Percentiles rank a stretch among this genome's conserved stretches.
Evolutionary conservation across 2,113 vertebrate species (phyloP).

Genomic region (Butastur rufipennis): DNA sequence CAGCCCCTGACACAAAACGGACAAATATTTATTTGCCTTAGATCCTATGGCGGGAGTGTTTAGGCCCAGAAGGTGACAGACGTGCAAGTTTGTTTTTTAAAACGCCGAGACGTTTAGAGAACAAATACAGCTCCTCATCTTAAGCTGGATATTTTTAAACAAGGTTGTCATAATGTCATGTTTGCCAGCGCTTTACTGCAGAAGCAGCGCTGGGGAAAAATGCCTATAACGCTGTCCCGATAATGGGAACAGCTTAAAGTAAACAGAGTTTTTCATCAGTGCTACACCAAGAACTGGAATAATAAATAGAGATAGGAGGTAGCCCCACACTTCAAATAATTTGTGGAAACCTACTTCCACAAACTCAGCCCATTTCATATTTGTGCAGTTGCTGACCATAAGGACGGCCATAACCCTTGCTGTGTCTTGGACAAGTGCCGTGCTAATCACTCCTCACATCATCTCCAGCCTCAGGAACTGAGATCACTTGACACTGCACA

Average conservation of each 20-base stretch:
- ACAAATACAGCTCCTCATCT: slow-evolving; percentile 20
- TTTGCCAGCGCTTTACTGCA: not conserved
- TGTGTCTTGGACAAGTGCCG: slow-evolving; percentile 68
- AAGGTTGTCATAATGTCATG: slow-evolving; percentile 12
- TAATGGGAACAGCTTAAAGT: slow-evolving; percentile 55
- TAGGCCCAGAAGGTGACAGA: slow-evolving; percentile 27
- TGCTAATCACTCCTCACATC: slow-evolving; percentile 67
- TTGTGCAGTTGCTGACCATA: slow-evolving; percentile 82
- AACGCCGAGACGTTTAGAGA: slow-evolving; percentile 2
- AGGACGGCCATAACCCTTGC: slow-evolving; percentile 67
- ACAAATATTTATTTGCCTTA: slow-evolving; percentile 55
- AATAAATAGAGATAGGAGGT: slow-evolving; percentile 77
- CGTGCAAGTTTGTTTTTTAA: slow-evolving; percentile 31
- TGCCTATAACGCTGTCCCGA: not conserved
- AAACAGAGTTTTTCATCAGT: slow-evolving; percentile 68
- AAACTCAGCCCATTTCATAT: slow-evolving; percentile 70
- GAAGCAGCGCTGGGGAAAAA: not conserved
- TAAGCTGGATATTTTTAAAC: slow-evolving; percentile 30
- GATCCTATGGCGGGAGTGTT: not conserved
- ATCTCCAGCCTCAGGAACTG: slow-evolving; percentile 41
- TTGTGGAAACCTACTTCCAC: slow-evolving; percentile 60
- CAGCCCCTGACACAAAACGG: not conserved
- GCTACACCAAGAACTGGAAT: slow-evolving; percentile 66
- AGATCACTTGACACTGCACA: slow-evolving; percentile 66
- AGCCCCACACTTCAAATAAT: slow-evolving; percentile 76